phyloP scores from a whole-genome alignment of 2,888 invertebrate species.

The Liodrosophila aerea region DNA sequence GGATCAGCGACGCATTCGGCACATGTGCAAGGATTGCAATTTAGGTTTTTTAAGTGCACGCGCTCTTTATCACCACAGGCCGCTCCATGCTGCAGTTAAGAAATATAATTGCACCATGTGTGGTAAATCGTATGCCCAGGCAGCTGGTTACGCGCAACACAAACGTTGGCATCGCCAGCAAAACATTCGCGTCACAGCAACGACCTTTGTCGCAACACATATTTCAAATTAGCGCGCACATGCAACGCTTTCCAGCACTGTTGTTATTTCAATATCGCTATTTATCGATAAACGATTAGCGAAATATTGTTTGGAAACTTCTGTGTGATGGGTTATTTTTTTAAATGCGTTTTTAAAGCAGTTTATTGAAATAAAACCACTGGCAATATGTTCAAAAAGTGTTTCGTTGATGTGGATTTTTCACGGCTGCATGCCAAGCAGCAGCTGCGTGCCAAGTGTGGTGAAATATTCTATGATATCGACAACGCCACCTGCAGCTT shows the following conservation, averaged over 20 bases:
- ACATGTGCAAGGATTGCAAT: constrained; percentile 59
- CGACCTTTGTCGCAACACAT: neutral
- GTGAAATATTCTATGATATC: constrained; percentile 63
- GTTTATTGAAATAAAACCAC: constrained; percentile 24
- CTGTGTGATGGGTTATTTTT: constrained; percentile 20
- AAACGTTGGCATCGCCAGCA: constrained; percentile 65
- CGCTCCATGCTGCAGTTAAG: constrained; percentile 57
- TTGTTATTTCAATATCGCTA: constrained; percentile 20
- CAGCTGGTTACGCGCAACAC: constrained; percentile 73
- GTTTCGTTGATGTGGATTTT: constrained; percentile 56
- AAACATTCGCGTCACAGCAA: constrained; percentile 35
- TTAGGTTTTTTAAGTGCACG: constrained; percentile 65
- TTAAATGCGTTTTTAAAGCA: constrained; percentile 32
- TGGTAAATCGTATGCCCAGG: constrained; percentile 67
- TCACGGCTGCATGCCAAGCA: constrained; percentile 52
- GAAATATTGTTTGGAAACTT: constrained; percentile 17
- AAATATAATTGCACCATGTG: constrained; percentile 67
- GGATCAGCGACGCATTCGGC: constrained; percentile 37
- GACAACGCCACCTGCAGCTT: constrained; percentile 52
- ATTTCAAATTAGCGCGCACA: constrained; percentile 28
- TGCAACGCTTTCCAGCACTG: constrained; percentile 17
- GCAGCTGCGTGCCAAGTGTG: constrained; percentile 59
- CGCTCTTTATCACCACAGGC: constrained; percentile 65
- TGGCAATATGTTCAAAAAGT: constrained; percentile 62
- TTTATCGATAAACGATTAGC: constrained; percentile 15